A percentile compares a stretch with the other conserved stretches of the same genome.
phyloP scores from a whole-genome alignment of 2,888 invertebrate genomes.

The Pterostichus madidus region DNA sequence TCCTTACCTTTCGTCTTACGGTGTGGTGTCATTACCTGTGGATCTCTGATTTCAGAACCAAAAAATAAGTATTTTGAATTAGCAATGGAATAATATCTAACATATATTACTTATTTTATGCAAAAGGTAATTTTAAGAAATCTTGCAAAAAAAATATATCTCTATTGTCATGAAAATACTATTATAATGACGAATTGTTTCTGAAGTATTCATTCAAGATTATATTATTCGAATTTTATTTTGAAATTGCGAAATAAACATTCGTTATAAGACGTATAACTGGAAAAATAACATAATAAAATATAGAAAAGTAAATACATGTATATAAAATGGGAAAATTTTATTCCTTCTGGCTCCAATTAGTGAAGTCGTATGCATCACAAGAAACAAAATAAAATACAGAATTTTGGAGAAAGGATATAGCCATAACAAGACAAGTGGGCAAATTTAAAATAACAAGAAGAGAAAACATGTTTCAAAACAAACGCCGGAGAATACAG shows the following conservation, averaged over 20 bases:
- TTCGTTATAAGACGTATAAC: conserved; percentile 27
- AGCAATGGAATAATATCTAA: no score
- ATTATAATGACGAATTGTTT: no score
- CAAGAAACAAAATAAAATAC: conserved; percentile 58
- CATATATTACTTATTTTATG: no score
- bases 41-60: no score
- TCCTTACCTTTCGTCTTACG: no score
- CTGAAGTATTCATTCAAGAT: no score
- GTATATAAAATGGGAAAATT: conserved; percentile 4
- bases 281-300: conserved; percentile 32
- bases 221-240: conserved; percentile 14
- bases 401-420: conserved; percentile 30
- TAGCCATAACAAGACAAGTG: conserved; percentile 56
- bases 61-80: no score
- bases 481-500: conserved; percentile 37
- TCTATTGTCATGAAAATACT: no score
- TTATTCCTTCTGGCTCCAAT: conserved; percentile 27
- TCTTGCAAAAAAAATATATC: no score
- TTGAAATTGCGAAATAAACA: conserved; percentile 1
- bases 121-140: no score
- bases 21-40: no score
- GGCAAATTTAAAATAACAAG: conserved; percentile 65
- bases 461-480: conserved; percentile 54
- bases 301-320: not conserved
- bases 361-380: conserved; percentile 41